Evolutionary conservation across 1,140 invertebrate species (phyloP), one percentile per base, ranked within the genome.

Genomic region (Papilio polytes): DNA sequence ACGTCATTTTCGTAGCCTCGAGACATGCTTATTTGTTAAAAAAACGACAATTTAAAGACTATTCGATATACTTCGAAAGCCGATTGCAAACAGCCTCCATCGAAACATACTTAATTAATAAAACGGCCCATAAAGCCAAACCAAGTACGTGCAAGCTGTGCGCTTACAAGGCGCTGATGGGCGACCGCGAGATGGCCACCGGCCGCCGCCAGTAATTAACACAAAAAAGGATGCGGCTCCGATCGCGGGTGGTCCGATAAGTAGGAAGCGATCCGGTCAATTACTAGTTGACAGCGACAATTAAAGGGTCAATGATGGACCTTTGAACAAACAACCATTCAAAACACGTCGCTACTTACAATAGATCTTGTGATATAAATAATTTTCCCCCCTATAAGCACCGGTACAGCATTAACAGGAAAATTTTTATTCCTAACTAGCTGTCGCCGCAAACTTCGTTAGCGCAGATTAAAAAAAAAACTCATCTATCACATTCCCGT

Each of bases 261-360:
- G 80, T 88, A 89, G 88, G 89, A 88, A 89, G 82, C 88, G 86
- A 89, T 85, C 82, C 72, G 86, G 88, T 89, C 89, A 91, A 89
- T 86, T 89, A 86, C 85, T 84, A 87, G 81, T 89, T 91, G 88
- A 91, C 89, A 84, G 87, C n/a, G 48, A 73, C 88, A 88, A 90
- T 90, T 85, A 88, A 81, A 78, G 80, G 88, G 87, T 90, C 87
- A 89, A 85, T 78, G 77, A 73, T 76, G 20, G 3, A 36, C 13
- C 3, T 26, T 26, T 41, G 26, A 70, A 12, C 63, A 13, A 70
- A 70, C 26, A 31, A 36, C 63, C 26, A 31, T 70, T 70, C 22
- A 70, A 70, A 70, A 70, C 26, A 70, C 59, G 59, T 63, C 12
- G 22, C 22, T 31, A 31, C 63, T 70, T 66, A 13, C 36, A 51